Evolutionary conservation across 53 echinoderm and acorn worm genomes (phyloP).

Genomic region (Arbacia lixula): DNA sequence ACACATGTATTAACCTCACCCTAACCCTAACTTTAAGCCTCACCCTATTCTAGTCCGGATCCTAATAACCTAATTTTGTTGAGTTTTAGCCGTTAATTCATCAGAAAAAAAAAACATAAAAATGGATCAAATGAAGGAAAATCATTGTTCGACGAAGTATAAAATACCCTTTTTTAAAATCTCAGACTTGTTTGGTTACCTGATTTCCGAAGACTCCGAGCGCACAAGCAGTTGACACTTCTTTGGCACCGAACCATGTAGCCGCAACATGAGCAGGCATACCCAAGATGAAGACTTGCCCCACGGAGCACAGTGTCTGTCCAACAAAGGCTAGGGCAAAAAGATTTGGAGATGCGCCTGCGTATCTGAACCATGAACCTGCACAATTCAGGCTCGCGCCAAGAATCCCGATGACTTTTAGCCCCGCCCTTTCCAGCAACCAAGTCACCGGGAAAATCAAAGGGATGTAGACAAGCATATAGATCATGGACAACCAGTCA

Average conservation of each 20-base stretch:
- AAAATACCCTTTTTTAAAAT: too few species aligned
- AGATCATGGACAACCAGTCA: conserved; percentile 96
- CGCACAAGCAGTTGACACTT: conserved; percentile 96
- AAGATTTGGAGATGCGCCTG: conserved; percentile 77
- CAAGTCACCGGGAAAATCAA: conserved; percentile 91
- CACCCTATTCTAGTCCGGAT: too few species aligned
- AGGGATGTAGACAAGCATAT: conserved; percentile 93
- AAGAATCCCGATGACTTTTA: conserved; percentile 87
- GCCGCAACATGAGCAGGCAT: conserved; percentile 99
- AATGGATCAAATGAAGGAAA: too few species aligned
- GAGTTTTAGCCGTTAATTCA: too few species aligned
- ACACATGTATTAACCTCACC: too few species aligned
- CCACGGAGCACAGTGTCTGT: conserved; percentile 82
- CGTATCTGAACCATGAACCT: conserved; percentile 91
- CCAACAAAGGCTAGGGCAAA: conserved; percentile 81
- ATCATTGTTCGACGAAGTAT: too few species aligned
- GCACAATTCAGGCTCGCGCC: conserved; percentile 89
- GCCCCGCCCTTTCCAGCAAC: conserved; percentile 82
- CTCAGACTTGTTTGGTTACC: conserved; percentile 71
- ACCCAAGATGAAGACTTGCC: conserved; percentile 91
- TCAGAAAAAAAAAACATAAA: too few species aligned
- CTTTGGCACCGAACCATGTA: conserved; percentile 93
- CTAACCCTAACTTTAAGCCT: too few species aligned
- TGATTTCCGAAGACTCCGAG: conserved; percentile 97
- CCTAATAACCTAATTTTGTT: too few species aligned